Evolutionary conservation across 2,797 vertebrate species (phyloP), one percentile per base, ranked within the genome.

Genomic region (Myotis myotis): DNA sequence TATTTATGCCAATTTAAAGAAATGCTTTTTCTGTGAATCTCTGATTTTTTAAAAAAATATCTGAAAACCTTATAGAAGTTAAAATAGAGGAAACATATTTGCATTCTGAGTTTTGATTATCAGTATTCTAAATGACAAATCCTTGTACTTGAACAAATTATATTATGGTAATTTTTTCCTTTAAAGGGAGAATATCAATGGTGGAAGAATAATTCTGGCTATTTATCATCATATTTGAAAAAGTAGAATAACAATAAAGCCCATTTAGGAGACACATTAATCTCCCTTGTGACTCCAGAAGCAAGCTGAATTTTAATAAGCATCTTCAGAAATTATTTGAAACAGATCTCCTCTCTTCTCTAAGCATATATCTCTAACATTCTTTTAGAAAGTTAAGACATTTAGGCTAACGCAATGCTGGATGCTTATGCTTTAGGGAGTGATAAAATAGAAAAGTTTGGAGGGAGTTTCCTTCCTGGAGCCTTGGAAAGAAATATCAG

Each of bases 161-260:
- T 90, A 71, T 98, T 97, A 96, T 95, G 97, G 36, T 89, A 93
- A 95, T 93, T 96, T 96, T 95, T 87, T 25, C 60, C 87, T 97
- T 98, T 97, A 94, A 97, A 97, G 90, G 83, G 13, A 92, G 79
- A 87, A 89, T 97, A 80, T 66, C 96, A 85, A 44, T 98, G 95
- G 95, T 96, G 97, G 93, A 96, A 96, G 76, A 95, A 93, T 91
- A 97, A 97, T 98, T 96, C 76, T 93, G 95, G 1, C 84, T 87
- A 94, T 98, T 98, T 96, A 91, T 98, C 88, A 97, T 96, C 38
- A 53, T 85, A 64, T 95, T 96, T 95, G 55, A 91, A 80, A 95
- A 97, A 97, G n/a, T 92, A 89, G 97, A 98, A 97, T 97, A 95
- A 92, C 89, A 97, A 95, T 93, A 78, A 93, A 84, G 76, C 89